These are phyloP conservation scores for Ellobius talpinus DNA, from an alignment of 2,113 vertebrate species.

Conservation along the genomic window DNA sequence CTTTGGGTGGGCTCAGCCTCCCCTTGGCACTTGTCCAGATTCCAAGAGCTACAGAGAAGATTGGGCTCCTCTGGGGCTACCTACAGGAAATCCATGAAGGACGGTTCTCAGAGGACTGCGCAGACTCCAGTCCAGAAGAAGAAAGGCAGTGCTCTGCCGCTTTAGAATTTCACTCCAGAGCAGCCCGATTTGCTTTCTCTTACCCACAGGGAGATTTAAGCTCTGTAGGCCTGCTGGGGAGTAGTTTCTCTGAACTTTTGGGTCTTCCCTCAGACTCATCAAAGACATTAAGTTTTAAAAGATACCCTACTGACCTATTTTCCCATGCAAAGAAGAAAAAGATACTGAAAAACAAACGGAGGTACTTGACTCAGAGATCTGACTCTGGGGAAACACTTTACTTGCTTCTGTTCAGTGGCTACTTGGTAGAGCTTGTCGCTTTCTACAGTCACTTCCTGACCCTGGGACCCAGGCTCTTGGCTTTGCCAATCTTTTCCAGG, in stretches of 20 bases:
- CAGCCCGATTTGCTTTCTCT: not conserved
- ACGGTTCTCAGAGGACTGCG: not conserved
- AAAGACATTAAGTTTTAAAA: slow-evolving; percentile 34
- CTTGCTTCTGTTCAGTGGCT: not conserved
- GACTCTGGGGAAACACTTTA: not conserved
- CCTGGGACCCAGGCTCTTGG: not conserved
- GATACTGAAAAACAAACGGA: not conserved
- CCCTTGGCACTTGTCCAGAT: not conserved
- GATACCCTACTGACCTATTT: not conserved
- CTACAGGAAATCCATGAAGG: not conserved
- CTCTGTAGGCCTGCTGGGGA: not conserved
- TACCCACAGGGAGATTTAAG: not conserved
- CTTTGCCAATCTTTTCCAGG: not conserved
- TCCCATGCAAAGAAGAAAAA: not conserved
- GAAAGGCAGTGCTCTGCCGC: not conserved
- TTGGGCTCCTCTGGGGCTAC: not conserved
- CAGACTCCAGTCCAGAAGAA: not conserved
- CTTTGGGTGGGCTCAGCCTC: not conserved
- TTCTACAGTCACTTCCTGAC: not conserved
- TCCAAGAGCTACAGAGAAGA: not conserved
- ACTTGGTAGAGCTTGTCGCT: not conserved
- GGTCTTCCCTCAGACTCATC: not conserved
- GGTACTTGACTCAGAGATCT: slow-evolving; percentile 20
- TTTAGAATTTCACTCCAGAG: not conserved
- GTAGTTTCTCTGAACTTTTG: not conserved